A percentile compares a stretch with the other conserved stretches of the same genome.
These are phyloP conservation scores for Trachemys scripta DNA, from an alignment of 2,113 vertebrate species.

Conservation along the genomic window DNA sequence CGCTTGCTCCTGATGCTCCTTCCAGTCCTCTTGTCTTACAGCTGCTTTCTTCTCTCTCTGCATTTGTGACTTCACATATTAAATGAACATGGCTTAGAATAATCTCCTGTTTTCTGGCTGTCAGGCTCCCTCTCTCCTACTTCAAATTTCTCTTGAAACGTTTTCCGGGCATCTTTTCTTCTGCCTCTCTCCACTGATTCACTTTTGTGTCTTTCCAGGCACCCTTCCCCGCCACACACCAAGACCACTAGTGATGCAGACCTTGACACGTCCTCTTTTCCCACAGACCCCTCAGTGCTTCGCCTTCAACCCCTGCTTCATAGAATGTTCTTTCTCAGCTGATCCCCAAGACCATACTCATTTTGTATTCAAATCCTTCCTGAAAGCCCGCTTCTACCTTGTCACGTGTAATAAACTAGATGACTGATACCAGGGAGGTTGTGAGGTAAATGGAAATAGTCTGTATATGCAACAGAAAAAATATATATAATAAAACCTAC, in stretches of 20 bases:
- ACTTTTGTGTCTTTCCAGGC: background rate
- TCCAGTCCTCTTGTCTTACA: background rate
- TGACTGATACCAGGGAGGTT: background rate
- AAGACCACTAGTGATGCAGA: background rate
- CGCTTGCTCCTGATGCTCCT: background rate
- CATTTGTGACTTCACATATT: rapidly evolving
- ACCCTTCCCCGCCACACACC: background rate
- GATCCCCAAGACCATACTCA: background rate
- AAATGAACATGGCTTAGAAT: background rate
- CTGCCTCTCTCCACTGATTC: background rate
- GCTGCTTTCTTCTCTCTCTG: background rate
- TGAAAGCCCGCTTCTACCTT: background rate
- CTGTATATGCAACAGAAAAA: background rate
- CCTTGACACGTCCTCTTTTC: background rate
- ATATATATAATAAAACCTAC: background rate
- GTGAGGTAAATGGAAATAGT: background rate
- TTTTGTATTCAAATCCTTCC: background rate
- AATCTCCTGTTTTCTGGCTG: background rate
- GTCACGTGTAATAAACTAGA: background rate
- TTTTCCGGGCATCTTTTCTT: background rate
- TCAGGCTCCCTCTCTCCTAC: background rate
- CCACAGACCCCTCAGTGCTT: background rate
- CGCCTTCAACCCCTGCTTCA: background rate
- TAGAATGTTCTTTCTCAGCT: background rate
- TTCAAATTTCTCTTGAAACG: background rate